Evolutionary conservation across 2,113 vertebrate species (phyloP).

Genomic region (Cynopterus brachyotis): DNA sequence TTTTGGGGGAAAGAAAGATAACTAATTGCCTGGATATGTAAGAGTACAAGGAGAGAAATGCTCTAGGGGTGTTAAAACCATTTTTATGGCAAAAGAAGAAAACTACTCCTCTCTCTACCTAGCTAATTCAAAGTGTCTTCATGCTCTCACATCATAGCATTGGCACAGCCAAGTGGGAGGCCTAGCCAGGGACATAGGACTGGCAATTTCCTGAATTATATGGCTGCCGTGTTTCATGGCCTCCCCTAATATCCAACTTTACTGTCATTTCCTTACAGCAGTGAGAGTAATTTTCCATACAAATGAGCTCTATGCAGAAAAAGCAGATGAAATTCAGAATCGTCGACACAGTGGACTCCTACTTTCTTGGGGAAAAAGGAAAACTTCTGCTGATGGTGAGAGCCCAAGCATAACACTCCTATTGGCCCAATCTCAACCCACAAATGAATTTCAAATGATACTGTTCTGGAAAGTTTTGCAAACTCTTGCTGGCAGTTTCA

Average conservation of each 20-base stretch:
- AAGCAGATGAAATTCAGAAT: background rate
- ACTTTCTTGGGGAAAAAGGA: background rate
- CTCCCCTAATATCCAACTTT: background rate
- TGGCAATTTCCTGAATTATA: rapidly evolving
- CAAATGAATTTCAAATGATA: slow-evolving; percentile 57
- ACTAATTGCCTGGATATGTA: background rate
- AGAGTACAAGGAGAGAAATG: background rate
- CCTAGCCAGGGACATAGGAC: rapidly evolving
- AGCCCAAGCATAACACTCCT: background rate
- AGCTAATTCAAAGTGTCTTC: background rate
- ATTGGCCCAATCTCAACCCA: background rate
- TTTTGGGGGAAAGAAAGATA: background rate
- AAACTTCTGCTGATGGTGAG: background rate
- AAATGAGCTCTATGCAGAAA: background rate
- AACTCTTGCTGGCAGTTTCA: slow-evolving; percentile 39
- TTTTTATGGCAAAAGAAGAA: background rate
- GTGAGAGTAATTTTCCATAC: background rate
- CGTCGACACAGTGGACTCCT: background rate
- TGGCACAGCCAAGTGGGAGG: background rate
- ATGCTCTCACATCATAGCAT: rapidly evolving
- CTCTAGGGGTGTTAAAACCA: background rate
- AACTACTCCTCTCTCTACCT: background rate
- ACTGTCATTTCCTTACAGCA: background rate
- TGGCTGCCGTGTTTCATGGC: background rate
- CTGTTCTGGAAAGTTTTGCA: slow-evolving; percentile 58